phyloP scores from a whole-genome alignment of 2,797 vertebrate species.

The Cynopterus sphinx region DNA sequence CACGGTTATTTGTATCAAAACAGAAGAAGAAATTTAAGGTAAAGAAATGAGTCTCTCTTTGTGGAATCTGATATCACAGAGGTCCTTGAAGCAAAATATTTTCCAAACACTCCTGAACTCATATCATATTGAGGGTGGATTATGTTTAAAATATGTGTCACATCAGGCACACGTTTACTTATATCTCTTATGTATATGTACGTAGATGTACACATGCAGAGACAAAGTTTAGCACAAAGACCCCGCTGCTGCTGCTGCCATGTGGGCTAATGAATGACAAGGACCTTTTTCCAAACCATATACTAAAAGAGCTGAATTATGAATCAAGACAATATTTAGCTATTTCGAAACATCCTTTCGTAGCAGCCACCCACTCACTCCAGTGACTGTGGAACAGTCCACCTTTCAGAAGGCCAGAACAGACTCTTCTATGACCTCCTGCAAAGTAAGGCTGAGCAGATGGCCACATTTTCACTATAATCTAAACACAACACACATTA shows the following conservation, averaged over 20 bases:
- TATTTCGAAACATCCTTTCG: neutral
- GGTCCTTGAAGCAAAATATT: neutral
- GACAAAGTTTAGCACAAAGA: neutral
- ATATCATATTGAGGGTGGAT: neutral
- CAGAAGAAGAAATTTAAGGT: neutral
- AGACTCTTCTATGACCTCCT: neutral
- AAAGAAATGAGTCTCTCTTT: neutral
- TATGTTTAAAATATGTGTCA: neutral
- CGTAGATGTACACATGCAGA: neutral
- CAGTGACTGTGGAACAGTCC: neutral
- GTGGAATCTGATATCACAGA: neutral
- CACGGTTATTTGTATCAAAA: neutral
- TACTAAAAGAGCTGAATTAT: neutral
- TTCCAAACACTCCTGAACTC: conserved; percentile 23
- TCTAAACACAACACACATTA: neutral
- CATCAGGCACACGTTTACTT: neutral
- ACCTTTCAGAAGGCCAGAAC: neutral
- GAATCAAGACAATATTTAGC: neutral
- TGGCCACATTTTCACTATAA: neutral
- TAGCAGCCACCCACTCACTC: neutral
- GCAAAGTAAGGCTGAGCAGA: neutral
- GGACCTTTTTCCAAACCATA: neutral
- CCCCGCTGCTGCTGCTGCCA: neutral
- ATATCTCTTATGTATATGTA: too few relatives aligned
- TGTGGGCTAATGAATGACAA: neutral